Evolutionary conservation across 2,113 vertebrate genomes (phyloP).

Genomic region (Tapirus terrestris): DNA sequence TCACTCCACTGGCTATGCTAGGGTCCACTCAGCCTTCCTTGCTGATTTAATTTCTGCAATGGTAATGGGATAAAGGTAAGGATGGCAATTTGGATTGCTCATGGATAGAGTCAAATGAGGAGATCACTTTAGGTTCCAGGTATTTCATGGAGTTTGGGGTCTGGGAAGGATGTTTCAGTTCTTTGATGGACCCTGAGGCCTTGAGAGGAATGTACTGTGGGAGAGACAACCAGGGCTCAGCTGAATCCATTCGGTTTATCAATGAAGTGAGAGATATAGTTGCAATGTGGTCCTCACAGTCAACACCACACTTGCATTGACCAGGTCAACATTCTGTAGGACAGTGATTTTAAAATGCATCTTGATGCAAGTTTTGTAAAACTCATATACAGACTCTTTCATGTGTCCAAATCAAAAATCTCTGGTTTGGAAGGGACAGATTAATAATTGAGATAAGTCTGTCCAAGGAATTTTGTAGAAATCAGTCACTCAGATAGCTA

Average conservation of each 20-base stretch:
- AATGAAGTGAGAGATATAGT: not conserved
- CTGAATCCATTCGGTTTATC: not conserved
- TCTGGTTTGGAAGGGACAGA: not conserved
- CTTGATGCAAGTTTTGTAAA: not conserved
- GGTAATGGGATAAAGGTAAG: not conserved
- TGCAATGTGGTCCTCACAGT: not conserved
- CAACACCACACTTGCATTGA: not conserved
- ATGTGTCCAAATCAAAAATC: not conserved
- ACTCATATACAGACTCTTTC: not conserved
- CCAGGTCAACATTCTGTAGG: not conserved
- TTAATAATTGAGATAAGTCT: conserved; percentile 1
- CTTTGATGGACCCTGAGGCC: not conserved
- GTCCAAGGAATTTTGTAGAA: conserved; percentile 48
- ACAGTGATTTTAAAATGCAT: not conserved
- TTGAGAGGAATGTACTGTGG: not conserved
- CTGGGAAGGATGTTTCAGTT: not conserved
- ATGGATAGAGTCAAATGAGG: not conserved
- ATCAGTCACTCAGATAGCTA: not conserved
- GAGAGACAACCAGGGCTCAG: not conserved
- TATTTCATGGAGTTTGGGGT: not conserved
- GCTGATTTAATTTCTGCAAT: not conserved
- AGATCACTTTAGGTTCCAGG: not conserved
- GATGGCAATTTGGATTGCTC: not conserved
- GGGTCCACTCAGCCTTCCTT: not conserved
- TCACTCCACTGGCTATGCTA: not conserved